These are phyloP conservation scores for Odocoileus virginianus DNA, from an alignment of 2,113 vertebrate species.

Conservation along the genomic window DNA sequence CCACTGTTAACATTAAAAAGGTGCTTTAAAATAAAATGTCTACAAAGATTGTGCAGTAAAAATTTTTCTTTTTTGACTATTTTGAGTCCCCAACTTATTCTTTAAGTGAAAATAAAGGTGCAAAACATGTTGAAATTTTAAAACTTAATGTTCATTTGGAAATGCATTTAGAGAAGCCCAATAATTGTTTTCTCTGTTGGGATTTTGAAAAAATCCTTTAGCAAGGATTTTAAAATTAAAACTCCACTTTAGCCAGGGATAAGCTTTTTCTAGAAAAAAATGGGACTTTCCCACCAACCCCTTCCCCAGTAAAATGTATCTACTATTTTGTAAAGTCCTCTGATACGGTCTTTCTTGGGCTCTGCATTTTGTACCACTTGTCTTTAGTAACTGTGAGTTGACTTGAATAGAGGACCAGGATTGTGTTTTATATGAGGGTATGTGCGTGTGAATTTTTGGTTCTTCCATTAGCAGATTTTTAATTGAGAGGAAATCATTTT, in stretches of 20 bases:
- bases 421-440: not conserved
- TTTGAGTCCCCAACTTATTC: not conserved
- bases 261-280: not conserved
- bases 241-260: not conserved
- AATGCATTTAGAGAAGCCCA: conserved; percentile 35
- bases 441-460: not conserved
- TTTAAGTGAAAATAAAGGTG: conserved; percentile 33
- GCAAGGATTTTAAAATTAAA: not conserved
- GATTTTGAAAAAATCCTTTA: conserved; percentile 20
- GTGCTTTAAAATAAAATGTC: conserved; percentile 52
- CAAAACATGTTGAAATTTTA: conserved; percentile 33
- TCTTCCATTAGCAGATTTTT: not conserved
- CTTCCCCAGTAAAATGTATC: not conserved
- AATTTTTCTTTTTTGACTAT: conserved; percentile 35
- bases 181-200: not conserved
- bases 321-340: not conserved
- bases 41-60: conserved; percentile 43
- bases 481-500: not conserved
- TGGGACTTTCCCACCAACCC: accelerated
- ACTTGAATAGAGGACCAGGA: not conserved
- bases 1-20: not conserved
- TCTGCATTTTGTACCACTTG: not conserved
- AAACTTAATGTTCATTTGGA: conserved; percentile 23
- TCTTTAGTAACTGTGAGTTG: not conserved
- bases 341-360: not conserved